Percentiles rank a stretch among this genome's conserved stretches.
Evolutionary conservation across 2,113 vertebrate genomes (phyloP).

Genomic region (Kobus ellipsiprymnus): DNA sequence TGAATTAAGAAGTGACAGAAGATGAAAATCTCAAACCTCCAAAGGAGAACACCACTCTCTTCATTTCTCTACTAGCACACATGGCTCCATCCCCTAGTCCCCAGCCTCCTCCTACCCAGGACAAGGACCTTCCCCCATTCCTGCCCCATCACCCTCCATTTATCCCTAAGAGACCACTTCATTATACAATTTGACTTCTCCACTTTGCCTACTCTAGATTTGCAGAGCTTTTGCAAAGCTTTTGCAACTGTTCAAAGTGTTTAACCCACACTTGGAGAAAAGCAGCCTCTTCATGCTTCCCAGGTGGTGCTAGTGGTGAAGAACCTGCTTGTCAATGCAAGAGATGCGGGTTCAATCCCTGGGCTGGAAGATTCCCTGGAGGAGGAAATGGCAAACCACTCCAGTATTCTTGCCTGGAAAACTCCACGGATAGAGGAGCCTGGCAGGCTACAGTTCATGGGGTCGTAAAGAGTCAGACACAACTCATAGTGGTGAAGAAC

Average conservation of each 20-base stretch:
- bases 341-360: neutral
- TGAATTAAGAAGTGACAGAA: neutral
- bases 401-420: neutral
- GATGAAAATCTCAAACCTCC: neutral
- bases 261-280: neutral
- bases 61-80: neutral
- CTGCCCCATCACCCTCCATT: neutral
- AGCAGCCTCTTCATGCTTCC: neutral
- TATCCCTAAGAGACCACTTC: neutral
- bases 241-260: neutral
- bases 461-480: fast-evolving
- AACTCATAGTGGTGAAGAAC: neutral
- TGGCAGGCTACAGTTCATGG: neutral
- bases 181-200: neutral
- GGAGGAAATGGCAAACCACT: neutral
- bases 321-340: neutral
- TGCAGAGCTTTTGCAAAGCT: neutral
- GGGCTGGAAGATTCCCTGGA: neutral
- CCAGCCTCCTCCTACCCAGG: fast-evolving
- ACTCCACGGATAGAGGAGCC: neutral
- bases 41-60: neutral
- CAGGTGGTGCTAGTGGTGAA: neutral
- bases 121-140: too few species aligned
- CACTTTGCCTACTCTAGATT: neutral
- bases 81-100: fast-evolving